Conservation (phyloP, 2,797 vertebrate genomes). For the Calcarius lapponicus region DNA sequence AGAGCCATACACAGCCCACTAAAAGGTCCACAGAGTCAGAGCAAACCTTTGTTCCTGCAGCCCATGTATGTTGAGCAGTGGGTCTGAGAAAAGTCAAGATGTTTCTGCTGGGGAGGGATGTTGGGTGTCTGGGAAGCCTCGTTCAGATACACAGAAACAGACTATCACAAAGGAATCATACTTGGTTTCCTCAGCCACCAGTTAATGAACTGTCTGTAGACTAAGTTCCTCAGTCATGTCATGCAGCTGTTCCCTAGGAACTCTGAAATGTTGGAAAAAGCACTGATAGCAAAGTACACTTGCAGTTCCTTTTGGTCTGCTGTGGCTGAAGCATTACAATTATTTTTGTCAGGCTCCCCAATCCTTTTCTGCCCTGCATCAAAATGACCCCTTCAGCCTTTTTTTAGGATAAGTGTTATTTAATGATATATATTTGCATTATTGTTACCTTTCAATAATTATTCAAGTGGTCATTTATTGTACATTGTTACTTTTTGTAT, state of each 20-base stretch:
- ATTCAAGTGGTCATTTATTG: neutral
- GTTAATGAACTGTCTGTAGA: constrained; percentile 50
- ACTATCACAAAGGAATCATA: neutral
- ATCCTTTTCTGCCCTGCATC: neutral
- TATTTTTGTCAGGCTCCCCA: neutral
- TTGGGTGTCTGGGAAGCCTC: neutral
- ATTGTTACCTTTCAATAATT: neutral
- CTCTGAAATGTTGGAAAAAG: constrained; percentile 23
- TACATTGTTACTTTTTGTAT: neutral
- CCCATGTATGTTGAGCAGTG: neutral
- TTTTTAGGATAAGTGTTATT: neutral
- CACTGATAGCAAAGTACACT: neutral
- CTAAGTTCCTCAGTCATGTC: neutral
- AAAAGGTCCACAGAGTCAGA: neutral
- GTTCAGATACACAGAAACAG: neutral
- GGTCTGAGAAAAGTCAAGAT: neutral
- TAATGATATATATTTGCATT: neutral
- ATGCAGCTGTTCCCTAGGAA: constrained; percentile 16
- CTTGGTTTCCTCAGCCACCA: neutral
- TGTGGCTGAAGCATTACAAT: neutral
- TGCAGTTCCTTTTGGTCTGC: neutral
- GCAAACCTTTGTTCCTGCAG: neutral
- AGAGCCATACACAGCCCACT: neutral
- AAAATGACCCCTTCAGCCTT: fast-evolving
- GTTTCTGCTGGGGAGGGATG: neutral